These are phyloP conservation scores for Metacarcinus magister DNA, from an alignment of 2,888 invertebrate species.

Conservation along the genomic window DNA sequence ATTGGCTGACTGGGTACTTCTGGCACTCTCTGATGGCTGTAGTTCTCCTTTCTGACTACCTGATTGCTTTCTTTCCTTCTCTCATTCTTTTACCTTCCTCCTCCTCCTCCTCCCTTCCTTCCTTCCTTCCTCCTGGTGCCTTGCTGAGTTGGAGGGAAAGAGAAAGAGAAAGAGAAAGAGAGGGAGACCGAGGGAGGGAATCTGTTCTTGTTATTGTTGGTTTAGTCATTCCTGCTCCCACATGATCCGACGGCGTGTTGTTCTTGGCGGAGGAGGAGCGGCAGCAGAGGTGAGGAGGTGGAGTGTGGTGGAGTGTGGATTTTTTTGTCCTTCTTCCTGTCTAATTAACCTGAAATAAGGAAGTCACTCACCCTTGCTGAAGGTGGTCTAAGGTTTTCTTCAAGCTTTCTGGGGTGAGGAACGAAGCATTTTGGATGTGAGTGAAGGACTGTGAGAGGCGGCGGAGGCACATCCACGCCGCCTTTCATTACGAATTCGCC, in stretches of 20 bases:
- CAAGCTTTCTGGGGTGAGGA: neutral
- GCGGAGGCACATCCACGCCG: constrained; percentile 50
- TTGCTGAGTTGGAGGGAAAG: neutral
- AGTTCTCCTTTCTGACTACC: neutral
- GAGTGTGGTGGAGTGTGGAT: neutral
- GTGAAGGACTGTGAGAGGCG: constrained; percentile 45
- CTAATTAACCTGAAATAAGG: neutral
- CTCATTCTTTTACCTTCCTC: too few relatives aligned
- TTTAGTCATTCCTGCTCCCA: constrained; percentile 4
- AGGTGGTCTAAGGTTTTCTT: neutral
- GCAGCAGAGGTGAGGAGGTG: neutral
- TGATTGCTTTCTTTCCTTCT: neutral
- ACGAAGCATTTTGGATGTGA: constrained; percentile 61
- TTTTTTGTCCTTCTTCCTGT: neutral
- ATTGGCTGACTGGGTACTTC: constrained; percentile 67
- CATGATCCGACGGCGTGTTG: constrained; percentile 3
- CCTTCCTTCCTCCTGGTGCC: neutral
- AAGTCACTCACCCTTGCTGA: constrained; percentile 1
- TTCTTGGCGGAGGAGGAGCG: neutral
- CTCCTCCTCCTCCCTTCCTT: neutral
- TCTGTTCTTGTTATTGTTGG: neutral
- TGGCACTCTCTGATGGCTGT: neutral
- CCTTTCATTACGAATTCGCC: constrained; percentile 78
- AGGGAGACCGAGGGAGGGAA: neutral
- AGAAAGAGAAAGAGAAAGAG: constrained; percentile 16